These are phyloP conservation scores for Aphidius colemani DNA, from an alignment of 2,888 invertebrate genomes.

Conservation along the genomic window DNA sequence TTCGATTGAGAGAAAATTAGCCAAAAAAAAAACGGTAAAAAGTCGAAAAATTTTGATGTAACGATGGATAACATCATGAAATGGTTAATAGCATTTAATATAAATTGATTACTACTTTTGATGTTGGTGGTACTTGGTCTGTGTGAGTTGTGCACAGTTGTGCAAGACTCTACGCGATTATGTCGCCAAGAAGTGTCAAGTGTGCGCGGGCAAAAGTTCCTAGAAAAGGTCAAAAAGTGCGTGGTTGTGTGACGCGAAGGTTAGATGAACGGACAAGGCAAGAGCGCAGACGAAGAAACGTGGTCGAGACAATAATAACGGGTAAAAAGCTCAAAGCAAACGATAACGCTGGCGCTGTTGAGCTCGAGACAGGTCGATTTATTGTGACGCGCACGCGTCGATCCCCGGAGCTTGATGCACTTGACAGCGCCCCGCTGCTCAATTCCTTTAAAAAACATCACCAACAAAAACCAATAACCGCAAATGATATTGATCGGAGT, in stretches of 20 bases:
- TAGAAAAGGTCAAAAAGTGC: slow-evolving; percentile 38
- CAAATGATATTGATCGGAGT: not conserved
- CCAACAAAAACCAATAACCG: slow-evolving; percentile 16
- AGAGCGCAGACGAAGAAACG: slow-evolving; percentile 28
- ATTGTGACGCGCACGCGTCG: slow-evolving; percentile 49
- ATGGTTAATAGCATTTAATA: too few species aligned
- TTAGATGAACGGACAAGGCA: slow-evolving; percentile 28
- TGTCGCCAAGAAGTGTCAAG: slow-evolving; percentile 33
- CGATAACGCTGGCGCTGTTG: slow-evolving; percentile 22
- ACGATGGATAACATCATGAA: too few species aligned
- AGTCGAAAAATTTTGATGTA: not conserved
- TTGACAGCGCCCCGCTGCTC: slow-evolving; percentile 61
- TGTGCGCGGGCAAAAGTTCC: slow-evolving; percentile 39
- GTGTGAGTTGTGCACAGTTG: not conserved
- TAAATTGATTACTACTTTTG: not conserved
- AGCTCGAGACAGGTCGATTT: slow-evolving; percentile 42
- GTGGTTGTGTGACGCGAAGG: slow-evolving; percentile 30
- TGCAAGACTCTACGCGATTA: slow-evolving; percentile 2
- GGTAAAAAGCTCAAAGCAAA: slow-evolving; percentile 23
- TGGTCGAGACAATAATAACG: slow-evolving; percentile 27
- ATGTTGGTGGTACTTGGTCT: not conserved
- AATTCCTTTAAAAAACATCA: slow-evolving; percentile 52
- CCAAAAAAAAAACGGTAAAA: not conserved
- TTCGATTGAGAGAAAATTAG: not conserved
- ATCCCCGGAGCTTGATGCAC: slow-evolving; percentile 60